Evolutionary conservation across 2,888 invertebrate genomes (phyloP).

Genomic region (Heliconius aoede): DNA sequence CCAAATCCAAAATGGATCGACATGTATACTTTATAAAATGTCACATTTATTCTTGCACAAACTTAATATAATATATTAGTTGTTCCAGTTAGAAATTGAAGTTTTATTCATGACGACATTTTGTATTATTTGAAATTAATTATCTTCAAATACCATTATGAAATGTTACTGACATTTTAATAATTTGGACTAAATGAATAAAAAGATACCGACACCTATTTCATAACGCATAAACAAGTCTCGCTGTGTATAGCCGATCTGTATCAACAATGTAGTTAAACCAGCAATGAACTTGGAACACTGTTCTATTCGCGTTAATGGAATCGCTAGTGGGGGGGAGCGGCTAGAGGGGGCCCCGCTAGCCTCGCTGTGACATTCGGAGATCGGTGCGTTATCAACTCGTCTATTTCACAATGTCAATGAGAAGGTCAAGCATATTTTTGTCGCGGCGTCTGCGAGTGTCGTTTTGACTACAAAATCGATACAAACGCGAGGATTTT

Average conservation of each 20-base stretch:
- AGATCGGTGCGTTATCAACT: conserved; percentile 80
- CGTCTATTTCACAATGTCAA: conserved; percentile 84
- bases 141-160: conserved; percentile 13
- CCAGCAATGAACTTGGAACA: conserved; percentile 66
- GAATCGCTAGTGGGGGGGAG: conserved; percentile 64
- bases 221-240: conserved; percentile 23
- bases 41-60: not conserved
- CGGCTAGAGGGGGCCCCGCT: conserved; percentile 68
- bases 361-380: conserved; percentile 82
- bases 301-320: conserved; percentile 56
- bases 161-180: conserved; percentile 24
- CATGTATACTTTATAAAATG: conserved; percentile 9
- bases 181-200: conserved; percentile 23
- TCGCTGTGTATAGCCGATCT: conserved; percentile 22
- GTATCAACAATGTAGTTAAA: conserved; percentile 34
- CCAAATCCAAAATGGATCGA: conserved; percentile 25
- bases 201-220: conserved; percentile 19
- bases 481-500: not conserved
- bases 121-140: conserved; percentile 10
- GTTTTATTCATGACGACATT: conserved; percentile 21
- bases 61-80: not conserved
- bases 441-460: conserved; percentile 70
- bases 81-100: conserved; percentile 13
- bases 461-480: conserved; percentile 48
- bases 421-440: conserved; percentile 83